phyloP scores from a whole-genome alignment of 2,113 vertebrate species.

The Erpornis zantholeuca region DNA sequence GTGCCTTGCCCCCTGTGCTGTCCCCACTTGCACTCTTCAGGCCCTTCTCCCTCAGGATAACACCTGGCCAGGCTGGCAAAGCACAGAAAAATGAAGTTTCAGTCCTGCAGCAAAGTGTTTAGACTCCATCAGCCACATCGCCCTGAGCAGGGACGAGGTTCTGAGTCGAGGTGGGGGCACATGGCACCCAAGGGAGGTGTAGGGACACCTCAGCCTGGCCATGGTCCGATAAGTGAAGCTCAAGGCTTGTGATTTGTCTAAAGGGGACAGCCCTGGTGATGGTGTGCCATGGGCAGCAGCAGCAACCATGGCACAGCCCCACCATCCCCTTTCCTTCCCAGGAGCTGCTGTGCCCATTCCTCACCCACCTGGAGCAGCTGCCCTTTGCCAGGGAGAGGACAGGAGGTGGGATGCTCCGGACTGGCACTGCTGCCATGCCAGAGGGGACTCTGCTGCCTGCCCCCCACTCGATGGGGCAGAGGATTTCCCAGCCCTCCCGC shows the following conservation, averaged over 20 bases:
- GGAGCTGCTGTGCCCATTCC: background rate
- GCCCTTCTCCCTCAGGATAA: background rate
- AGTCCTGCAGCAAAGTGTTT: background rate
- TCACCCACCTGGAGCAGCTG: background rate
- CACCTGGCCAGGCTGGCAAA: background rate
- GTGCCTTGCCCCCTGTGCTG: background rate
- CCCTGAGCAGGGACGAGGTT: background rate
- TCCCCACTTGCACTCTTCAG: background rate
- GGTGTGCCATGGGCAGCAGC: background rate
- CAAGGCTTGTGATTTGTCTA: background rate
- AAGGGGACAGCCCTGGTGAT: rapidly evolving
- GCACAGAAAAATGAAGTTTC: background rate
- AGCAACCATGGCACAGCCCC: background rate
- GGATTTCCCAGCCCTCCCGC: background rate
- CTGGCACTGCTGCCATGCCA: background rate
- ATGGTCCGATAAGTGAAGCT: rapidly evolving
- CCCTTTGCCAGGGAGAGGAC: background rate
- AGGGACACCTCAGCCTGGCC: background rate
- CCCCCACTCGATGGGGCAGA: rapidly evolving
- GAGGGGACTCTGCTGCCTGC: background rate
- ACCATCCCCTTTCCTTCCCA: background rate
- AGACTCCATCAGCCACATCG: too few species aligned
- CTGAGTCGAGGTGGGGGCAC: rapidly evolving
- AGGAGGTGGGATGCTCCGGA: background rate
- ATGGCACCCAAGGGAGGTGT: background rate